Base-by-base conservation (phyloP, 2,888 invertebrate species). In the Volucella bombylans region DNA sequence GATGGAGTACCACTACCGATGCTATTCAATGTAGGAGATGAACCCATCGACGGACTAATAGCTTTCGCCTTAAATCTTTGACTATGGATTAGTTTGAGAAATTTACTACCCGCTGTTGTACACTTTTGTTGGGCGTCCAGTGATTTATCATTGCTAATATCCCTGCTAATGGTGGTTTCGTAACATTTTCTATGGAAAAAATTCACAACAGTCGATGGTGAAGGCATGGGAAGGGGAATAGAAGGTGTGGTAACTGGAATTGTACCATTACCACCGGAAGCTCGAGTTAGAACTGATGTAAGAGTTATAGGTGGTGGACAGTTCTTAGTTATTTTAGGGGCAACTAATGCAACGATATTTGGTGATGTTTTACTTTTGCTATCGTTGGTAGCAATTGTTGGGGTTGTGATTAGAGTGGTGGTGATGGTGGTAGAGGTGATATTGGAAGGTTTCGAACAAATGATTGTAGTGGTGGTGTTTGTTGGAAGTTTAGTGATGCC, bases 51-150 rank as follows among this genome's bases (percentile, higher is more conserved):
- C 3, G 81, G 76, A 15, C 62, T 64, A 14, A 85, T 76, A 23
- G 76, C 67, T 77, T 85, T 85, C 61, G 85, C 85, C 57, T 85
- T 85, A 12, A 85, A 85, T n/a, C 72, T 76, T 52, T 76, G 77
- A 52, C 76, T 81, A n/a, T 85, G 81, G 14, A 85, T 81, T 12
- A 85, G 23, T 43, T 85, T 85, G 47, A 85, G 59, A 43, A 85
- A 85, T 81, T 76, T 81, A 38, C 45, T 71, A 14, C 81, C 57
- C 41, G 83, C 74, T 23, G 85, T 68, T 9, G 67, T 71, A 23
- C 71, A 85, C 62, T 81, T 85, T 8, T 69, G 49, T 4, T 69
- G 49, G 8, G 50, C 43, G n/a, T 47, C 23, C 8, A 64, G 39
- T 38, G 62, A 14, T 10, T 59, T 69, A n/a, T 72, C 50, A 45